Evolutionary conservation across 1,140 invertebrate species (phyloP).

Genomic region (Conopomorpha cramerella): DNA sequence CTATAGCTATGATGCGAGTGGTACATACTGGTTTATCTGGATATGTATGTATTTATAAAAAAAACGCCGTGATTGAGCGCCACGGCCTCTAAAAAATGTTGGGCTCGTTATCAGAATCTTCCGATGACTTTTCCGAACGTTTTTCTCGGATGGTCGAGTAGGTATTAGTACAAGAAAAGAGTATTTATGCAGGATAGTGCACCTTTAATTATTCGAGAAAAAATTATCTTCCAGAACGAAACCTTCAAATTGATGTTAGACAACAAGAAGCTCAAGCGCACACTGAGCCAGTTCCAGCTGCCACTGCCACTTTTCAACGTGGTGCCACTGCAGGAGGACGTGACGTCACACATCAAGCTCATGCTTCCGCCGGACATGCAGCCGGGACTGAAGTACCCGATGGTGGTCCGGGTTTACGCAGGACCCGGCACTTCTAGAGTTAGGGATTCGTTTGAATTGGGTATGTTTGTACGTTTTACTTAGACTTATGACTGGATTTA

Average conservation of each 20-base stretch:
- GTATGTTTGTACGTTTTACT: constrained; percentile 60
- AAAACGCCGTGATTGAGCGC: too few relatives aligned
- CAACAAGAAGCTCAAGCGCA: constrained; percentile 63
- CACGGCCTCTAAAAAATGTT: too few relatives aligned
- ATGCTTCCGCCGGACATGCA: constrained; percentile 75
- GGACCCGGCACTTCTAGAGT: constrained; percentile 86
- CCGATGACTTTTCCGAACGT: too few relatives aligned
- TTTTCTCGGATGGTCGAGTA: too few relatives aligned
- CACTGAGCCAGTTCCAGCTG: constrained; percentile 64
- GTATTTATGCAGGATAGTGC: too few relatives aligned
- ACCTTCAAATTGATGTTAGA: constrained; percentile 55
- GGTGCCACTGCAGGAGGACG: constrained; percentile 67
- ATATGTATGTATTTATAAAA: too few relatives aligned
- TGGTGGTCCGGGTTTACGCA: constrained; percentile 89
- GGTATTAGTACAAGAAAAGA: too few relatives aligned
- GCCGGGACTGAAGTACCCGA: constrained; percentile 73
- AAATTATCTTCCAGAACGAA: constrained; percentile 25
- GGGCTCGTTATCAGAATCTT: too few relatives aligned
- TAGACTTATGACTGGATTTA: constrained; percentile 4
- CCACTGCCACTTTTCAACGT: constrained; percentile 68
- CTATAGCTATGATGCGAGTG: too few relatives aligned
- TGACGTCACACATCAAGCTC: constrained; percentile 67
- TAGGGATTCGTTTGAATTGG: constrained; percentile 36
- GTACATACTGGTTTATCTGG: too few relatives aligned
- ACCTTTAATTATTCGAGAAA: too few relatives aligned